Conservation (phyloP, 1,140 invertebrate genomes). For the Antheraea pernyi region DNA sequence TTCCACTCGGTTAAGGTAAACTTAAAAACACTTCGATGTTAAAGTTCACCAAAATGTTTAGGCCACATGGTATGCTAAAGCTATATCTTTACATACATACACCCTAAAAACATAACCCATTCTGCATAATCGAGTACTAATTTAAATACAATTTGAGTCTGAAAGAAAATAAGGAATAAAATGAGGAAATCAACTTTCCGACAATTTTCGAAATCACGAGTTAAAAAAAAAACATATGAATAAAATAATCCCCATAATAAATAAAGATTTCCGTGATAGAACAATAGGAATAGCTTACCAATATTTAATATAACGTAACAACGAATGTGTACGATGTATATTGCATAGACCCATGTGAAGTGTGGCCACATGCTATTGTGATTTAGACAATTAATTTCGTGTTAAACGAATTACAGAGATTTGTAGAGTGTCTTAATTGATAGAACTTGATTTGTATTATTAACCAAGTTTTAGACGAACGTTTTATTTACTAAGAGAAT, state of each 20-base stretch:
- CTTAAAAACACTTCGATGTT: too few species aligned
- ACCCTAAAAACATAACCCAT: too few species aligned
- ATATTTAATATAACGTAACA: constrained; percentile 9
- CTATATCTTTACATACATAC: too few species aligned
- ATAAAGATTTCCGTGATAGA: not conserved
- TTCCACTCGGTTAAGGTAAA: too few species aligned
- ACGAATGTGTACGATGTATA: not conserved
- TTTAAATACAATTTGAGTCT: not conserved
- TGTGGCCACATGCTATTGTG: constrained; percentile 9
- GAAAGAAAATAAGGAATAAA: not conserved
- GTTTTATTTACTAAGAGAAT: too few species aligned
- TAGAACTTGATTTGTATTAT: not conserved
- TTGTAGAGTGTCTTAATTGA: not conserved
- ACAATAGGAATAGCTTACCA: constrained; percentile 1
- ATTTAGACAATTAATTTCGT: constrained; percentile 11
- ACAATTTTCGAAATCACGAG: not conserved
- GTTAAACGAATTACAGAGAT: not conserved
- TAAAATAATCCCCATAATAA: not conserved
- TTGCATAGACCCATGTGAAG: constrained; percentile 13
- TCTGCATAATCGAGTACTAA: too few species aligned
- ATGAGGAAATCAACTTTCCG: not conserved
- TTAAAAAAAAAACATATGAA: not conserved
- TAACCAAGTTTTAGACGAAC: not conserved
- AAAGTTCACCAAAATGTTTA: too few species aligned
- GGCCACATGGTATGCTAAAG: too few species aligned